phyloP scores from a whole-genome alignment of 2,113 vertebrate genomes.

The Semicossyphus pulcher region DNA sequence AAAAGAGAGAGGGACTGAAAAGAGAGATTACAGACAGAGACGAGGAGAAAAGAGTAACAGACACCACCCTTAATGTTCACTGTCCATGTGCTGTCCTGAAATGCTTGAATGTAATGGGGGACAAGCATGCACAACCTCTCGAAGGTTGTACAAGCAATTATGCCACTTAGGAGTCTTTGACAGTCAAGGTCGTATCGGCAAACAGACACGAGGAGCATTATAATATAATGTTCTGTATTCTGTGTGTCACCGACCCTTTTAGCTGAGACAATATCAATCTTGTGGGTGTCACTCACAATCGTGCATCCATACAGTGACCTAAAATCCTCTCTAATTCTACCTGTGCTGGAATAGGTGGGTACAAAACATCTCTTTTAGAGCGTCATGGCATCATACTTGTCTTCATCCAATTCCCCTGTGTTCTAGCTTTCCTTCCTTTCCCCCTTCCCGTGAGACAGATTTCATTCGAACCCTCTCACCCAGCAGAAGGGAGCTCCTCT shows the following conservation, averaged over 20 bases:
- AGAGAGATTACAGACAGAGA: conserved; percentile 26
- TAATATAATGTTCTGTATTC: conserved; percentile 72
- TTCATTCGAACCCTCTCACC: conserved; percentile 31
- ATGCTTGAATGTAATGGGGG: conserved; percentile 62
- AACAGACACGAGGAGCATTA: conserved; percentile 74
- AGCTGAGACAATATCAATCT: conserved; percentile 68
- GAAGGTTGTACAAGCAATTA: conserved; percentile 78
- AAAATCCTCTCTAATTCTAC: conserved; percentile 35
- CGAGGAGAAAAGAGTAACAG: conserved; percentile 26
- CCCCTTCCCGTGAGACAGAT: conserved; percentile 32
- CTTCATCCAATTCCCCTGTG: neutral
- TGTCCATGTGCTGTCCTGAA: conserved; percentile 59
- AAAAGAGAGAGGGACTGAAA: conserved; percentile 39
- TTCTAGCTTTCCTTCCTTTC: neutral
- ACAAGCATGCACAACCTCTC: conserved; percentile 67
- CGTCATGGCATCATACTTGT: neutral
- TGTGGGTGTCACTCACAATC: conserved; percentile 41
- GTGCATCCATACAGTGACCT: conserved; percentile 35
- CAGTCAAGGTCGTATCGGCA: conserved; percentile 77
- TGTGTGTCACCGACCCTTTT: conserved; percentile 53
- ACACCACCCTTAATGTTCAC: conserved; percentile 28
- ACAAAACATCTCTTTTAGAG: neutral
- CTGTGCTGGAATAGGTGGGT: neutral
- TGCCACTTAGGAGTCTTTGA: conserved; percentile 74
- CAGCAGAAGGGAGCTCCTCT: conserved; percentile 65